Base-by-base conservation (phyloP, 2,113 vertebrate species). In the Phycodurus eques region DNA sequence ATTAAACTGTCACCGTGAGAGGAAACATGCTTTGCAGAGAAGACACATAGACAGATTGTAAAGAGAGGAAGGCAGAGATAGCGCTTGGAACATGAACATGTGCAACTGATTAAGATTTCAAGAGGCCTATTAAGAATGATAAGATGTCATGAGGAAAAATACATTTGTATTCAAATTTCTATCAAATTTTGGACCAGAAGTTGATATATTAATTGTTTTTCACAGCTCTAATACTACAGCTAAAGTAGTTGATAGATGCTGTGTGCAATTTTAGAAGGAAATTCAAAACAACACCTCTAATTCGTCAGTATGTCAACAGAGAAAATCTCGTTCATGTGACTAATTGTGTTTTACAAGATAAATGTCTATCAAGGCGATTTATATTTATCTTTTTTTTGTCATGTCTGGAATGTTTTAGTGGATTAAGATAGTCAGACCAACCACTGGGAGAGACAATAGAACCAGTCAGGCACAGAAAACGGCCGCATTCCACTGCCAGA, bases 81-180 rank as follows among this genome's bases (percentile, higher is more conserved):
- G 54, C 13, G 49, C 68, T 1, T 42, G 56, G 44, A 62, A 69
- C 59, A 63, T 27, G 17, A 72, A 83, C 83, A 88, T 85, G 62
- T 90, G 87, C n/a, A 5, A 54, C 66, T 83, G 70, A 76, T 88
- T 85, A 80, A 82, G 82, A 88, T 81, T 76, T 77, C 75, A 60
- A 64, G 5, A 13, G 68, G 56, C 46, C 44, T 81, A 75, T 84
- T 81, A 71, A 67, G 46, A 67, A 67, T 47, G 76, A 83, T 81
- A 68, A 73, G 68, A 70, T 13, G n/a, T 63, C 73, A 67, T 65
- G 42, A 43, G 35, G 4, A 0, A 62, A n/a, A 62, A 70, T 70
- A 68, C 61, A 59, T n/a, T 27, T 15, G 51, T 42, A 11, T 8
- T 71, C 42, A 62, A 69, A 68, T 68, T 73, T 70, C 15, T 46